A percentile compares a stretch with the other conserved stretches of the same genome.
phyloP scores from a whole-genome alignment of 1,140 invertebrate genomes.

The Ceratoteleas bidentatus region DNA sequence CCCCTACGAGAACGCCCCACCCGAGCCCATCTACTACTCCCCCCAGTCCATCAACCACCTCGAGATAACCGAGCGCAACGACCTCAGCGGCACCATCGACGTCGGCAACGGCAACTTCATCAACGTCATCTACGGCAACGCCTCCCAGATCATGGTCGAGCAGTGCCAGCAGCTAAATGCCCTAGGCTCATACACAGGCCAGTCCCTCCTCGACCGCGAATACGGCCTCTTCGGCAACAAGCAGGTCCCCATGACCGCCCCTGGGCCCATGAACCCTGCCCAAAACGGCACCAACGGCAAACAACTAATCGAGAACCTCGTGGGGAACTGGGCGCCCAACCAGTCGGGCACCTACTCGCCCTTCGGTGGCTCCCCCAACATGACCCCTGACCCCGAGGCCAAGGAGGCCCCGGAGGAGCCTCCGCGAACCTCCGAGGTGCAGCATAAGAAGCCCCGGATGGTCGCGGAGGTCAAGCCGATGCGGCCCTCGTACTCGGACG shows the following conservation, averaged over 20 bases:
- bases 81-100: conserved; percentile 79
- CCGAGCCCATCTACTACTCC: conserved; percentile 76
- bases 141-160: conserved; percentile 77
- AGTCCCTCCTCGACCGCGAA: conserved; percentile 75
- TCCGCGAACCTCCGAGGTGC: conserved; percentile 62
- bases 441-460: conserved; percentile 86
- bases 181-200: conserved; percentile 70
- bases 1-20: conserved; percentile 62
- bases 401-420: conserved; percentile 66
- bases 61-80: conserved; percentile 78
- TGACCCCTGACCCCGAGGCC: conserved; percentile 71
- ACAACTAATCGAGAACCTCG: conserved; percentile 87
- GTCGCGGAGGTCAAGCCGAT: conserved; percentile 92
- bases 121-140: conserved; percentile 79
- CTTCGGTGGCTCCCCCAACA: conserved; percentile 84
- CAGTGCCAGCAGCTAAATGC: conserved; percentile 72
- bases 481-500: conserved; percentile 91
- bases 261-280: not conserved
- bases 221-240: conserved; percentile 77
- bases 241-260: conserved; percentile 62
- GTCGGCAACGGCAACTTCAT: conserved; percentile 81
- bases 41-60: conserved; percentile 75
- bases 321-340: conserved; percentile 91
- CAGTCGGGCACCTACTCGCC: conserved; percentile 91
- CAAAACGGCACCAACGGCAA: conserved; percentile 76